Evolutionary conservation across 2,888 invertebrate species (phyloP).

Genomic region (Drosophila diplacantha): DNA sequence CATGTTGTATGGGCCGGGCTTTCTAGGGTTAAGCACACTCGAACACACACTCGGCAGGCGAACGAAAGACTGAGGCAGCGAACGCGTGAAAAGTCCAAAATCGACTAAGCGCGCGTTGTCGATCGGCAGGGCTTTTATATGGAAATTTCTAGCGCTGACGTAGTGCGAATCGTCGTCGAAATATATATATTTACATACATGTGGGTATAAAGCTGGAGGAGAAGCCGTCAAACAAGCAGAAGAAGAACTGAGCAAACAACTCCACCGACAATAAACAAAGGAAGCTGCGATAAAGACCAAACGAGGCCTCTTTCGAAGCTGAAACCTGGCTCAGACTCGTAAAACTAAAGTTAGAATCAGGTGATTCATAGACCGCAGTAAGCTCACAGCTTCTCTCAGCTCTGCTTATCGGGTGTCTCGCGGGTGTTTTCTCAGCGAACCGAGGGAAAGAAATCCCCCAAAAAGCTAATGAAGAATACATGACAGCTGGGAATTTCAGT

Average conservation of each 20-base stretch:
- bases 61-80: conserved; percentile 69
- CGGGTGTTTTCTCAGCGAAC: conserved; percentile 15
- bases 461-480: conserved; percentile 23
- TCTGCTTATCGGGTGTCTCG: not conserved
- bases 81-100: conserved; percentile 59
- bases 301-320: conserved; percentile 2
- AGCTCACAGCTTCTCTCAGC: not conserved
- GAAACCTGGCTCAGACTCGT: conserved; percentile 15
- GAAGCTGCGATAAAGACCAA: not conserved
- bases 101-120: conserved; percentile 59
- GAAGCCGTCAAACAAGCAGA: conserved; percentile 38
- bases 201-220: conserved; percentile 10
- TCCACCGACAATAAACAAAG: conserved; percentile 37
- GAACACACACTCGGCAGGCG: conserved; percentile 3
- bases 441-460: conserved; percentile 24
- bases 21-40: conserved; percentile 36
- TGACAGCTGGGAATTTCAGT: conserved; percentile 33
- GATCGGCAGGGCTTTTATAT: conserved; percentile 58
- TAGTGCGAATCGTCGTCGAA: conserved; percentile 46
- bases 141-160: conserved; percentile 66
- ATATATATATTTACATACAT: not conserved
- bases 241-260: conserved; percentile 29
- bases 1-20: conserved; percentile 50
- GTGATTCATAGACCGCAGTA: conserved; percentile 25
- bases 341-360: conserved; percentile 26